These are phyloP conservation scores for Sternarchorhynchus goeldii DNA, from an alignment of 2,797 vertebrate species.

Conservation along the genomic window DNA sequence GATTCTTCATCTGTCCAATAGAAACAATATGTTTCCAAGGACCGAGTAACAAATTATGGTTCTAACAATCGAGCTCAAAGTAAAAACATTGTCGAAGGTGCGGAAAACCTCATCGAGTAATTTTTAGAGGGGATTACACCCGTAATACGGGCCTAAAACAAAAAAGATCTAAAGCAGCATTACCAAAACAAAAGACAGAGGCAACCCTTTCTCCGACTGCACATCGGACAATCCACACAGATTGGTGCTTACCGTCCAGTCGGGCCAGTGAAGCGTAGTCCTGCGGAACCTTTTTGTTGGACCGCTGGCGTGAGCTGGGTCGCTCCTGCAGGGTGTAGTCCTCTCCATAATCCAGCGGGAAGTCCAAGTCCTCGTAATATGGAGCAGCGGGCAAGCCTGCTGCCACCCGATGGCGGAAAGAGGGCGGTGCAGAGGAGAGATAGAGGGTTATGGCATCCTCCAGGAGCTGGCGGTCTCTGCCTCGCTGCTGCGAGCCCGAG, in stretches of 20 bases:
- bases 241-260: constrained; percentile 67
- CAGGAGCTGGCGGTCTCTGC: constrained; percentile 77
- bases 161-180: constrained; percentile 18
- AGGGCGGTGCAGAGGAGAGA: constrained; percentile 72
- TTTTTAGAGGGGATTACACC: constrained; percentile 12
- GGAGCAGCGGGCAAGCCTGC: constrained; percentile 68
- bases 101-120: background rate
- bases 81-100: background rate
- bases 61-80: background rate
- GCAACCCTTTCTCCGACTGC: background rate
- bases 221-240: background rate
- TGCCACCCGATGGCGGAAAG: constrained; percentile 73
- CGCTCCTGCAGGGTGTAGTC: constrained; percentile 74
- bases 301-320: constrained; percentile 48
- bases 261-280: constrained; percentile 63
- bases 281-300: constrained; percentile 67
- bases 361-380: constrained; percentile 74
- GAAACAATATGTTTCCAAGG: background rate
- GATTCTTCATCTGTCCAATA: background rate
- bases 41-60: background rate
- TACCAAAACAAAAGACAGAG: constrained; percentile 11
- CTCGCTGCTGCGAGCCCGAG: constrained; percentile 51
- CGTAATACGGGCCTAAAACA: background rate
- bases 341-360: constrained; percentile 75
- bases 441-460: constrained; percentile 84